These are phyloP conservation scores for Drosophila suboccidentalis DNA, from an alignment of 2,888 invertebrate genomes.

Conservation along the genomic window DNA sequence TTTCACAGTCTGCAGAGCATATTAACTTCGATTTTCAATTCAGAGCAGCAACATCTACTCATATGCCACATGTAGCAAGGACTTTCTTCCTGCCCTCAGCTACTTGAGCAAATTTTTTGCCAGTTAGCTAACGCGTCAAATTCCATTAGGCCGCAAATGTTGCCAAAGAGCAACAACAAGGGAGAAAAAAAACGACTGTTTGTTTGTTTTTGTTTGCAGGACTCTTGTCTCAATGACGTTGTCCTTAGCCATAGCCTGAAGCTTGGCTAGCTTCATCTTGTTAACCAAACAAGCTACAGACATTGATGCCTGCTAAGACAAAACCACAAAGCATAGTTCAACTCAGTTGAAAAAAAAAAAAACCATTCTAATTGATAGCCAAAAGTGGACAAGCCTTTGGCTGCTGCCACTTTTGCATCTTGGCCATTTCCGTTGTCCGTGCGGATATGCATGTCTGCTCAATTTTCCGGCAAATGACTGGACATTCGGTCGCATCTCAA, in stretches of 20 bases:
- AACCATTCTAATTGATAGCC: conserved; percentile 64
- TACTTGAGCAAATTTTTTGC: conserved; percentile 63
- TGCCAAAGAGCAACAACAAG: conserved; percentile 43
- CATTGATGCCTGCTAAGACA: conserved; percentile 72
- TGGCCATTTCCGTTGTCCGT: conserved; percentile 73
- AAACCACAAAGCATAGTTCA: conserved; percentile 63
- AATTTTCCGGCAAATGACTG: conserved; percentile 81
- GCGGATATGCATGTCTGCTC: conserved; percentile 80
- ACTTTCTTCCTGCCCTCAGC: conserved; percentile 7
- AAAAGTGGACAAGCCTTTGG: conserved; percentile 28
- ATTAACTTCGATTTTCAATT: conserved; percentile 82
- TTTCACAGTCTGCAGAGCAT: conserved; percentile 80
- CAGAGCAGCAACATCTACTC: conserved; percentile 46
- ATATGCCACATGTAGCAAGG: conserved; percentile 44
- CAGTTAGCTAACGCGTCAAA: conserved; percentile 60
- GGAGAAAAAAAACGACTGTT: conserved; percentile 22
- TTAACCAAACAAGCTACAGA: conserved; percentile 80
- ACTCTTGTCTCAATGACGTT: conserved; percentile 73
- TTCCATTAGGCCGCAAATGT: conserved; percentile 78
- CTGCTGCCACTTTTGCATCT: conserved; percentile 64
- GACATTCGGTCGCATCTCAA: conserved; percentile 29
- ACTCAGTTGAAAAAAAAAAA: conserved; percentile 11
- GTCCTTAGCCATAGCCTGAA: conserved; percentile 73
- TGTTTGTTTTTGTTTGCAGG: conserved; percentile 48
- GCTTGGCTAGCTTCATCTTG: conserved; percentile 78